Base-by-base conservation (phyloP, 2,888 invertebrate genomes). In the Nemoura dubitans region DNA sequence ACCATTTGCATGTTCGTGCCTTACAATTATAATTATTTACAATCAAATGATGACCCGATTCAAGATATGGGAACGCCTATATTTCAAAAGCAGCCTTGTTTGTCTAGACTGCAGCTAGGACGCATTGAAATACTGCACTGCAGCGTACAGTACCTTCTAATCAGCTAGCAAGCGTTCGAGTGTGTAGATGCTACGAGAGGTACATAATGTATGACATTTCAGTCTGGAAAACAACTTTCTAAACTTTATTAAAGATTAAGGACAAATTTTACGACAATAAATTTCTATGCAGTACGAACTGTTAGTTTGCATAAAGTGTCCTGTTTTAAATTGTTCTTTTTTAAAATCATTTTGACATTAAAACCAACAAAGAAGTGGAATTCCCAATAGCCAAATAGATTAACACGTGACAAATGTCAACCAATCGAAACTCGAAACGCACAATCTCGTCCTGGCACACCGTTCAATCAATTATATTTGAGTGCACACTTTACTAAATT, bases 161-260 rank as follows among this genome's bases (percentile, higher is more conserved):
- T 21, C 14, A 36, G 10, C 16, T 59, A 16, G 1, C 2, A 59
- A 59, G 59, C 59, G 59, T 21, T 7, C 14, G 16, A 16, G 16
- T 59, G 21, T 59, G 14, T 21, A 59, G 59, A 59, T 21, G 21
- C 21, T 59, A 21, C 21, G 59, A 59, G 59, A 59, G 59, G 59
- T 59, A 10, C 36, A 36, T 36, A 59, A 59, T 59, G 2, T 59
- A 59, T 59, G 59, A 59, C 59, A 59, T 59, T 59, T 59, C 59
- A 59, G 14, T 10, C 2, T 78, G n/a, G 25, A 78, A 78, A 78
- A 78, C 78, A 78, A 78, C 29, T 28, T 78, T 28, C 27, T 29
- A 78, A n/a, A 78, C 78, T 78, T 29, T 26, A 78, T 78, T 26
- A 78, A 78, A 78, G 59, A 59, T 59, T 59, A 59, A 59, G 59